These are phyloP conservation scores for Cathartes aura DNA, from an alignment of 2,113 vertebrate species.

Conservation along the genomic window DNA sequence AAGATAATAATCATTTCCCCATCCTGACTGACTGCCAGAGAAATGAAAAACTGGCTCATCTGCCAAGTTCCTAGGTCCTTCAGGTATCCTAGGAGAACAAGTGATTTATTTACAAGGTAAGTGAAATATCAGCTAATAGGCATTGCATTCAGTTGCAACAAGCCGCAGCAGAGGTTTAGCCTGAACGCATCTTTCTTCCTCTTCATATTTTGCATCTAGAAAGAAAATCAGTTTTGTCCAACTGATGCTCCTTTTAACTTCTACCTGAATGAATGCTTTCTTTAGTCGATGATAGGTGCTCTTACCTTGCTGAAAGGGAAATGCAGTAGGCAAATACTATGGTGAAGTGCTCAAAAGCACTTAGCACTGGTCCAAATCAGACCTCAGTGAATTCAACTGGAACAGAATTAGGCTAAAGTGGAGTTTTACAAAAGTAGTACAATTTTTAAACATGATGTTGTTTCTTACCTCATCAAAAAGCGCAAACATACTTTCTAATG, in stretches of 20 bases:
- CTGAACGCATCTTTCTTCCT: neutral
- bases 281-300: neutral
- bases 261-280: neutral
- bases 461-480: conserved; percentile 92
- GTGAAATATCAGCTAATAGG: neutral
- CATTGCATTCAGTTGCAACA: neutral
- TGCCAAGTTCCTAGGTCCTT: neutral
- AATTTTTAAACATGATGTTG: neutral
- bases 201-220: neutral
- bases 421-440: neutral
- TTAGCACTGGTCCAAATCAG: neutral
- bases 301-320: neutral
- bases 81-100: neutral
- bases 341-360: neutral
- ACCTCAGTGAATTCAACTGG: neutral
- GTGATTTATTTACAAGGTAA: neutral
- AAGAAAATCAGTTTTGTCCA: neutral
- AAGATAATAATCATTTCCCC: neutral
- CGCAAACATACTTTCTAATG: conserved; percentile 86
- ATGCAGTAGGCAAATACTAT: neutral
- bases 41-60: neutral
- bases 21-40: neutral
- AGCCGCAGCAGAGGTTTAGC: neutral
- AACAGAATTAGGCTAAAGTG: neutral
- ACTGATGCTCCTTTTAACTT: neutral